Evolutionary conservation across 2,888 invertebrate species (phyloP).

Genomic region (Saturnia japonica): DNA sequence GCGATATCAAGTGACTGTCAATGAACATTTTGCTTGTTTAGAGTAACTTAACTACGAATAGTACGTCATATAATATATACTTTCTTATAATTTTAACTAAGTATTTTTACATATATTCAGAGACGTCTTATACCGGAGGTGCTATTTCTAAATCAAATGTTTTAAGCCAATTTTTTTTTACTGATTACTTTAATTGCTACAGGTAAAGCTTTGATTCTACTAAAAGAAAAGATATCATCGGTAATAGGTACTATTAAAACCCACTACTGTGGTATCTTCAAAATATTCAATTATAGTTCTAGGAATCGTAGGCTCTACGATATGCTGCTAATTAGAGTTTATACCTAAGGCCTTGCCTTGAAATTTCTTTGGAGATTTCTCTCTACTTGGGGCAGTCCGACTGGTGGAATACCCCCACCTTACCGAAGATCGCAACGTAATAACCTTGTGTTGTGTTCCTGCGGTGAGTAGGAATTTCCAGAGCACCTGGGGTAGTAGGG

Average conservation of each 20-base stretch:
- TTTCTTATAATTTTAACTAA: neutral
- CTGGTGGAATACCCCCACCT: no score
- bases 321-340: neutral
- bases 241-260: neutral
- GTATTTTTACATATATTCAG: neutral
- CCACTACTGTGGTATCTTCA: neutral
- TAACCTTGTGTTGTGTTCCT: no score
- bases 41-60: neutral
- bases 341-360: no score
- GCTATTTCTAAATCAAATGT: neutral
- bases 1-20: constrained; percentile 7
- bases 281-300: neutral
- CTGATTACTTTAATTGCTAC: neutral
- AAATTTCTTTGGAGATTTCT: no score
- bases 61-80: neutral
- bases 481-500: no score
- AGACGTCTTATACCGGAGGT: neutral
- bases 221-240: neutral
- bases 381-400: no score
- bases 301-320: neutral
- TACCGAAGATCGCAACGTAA: no score
- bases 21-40: neutral
- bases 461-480: no score
- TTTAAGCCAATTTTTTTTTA: neutral
- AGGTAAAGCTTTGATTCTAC: no score